Evolutionary conservation across 2,888 invertebrate species (phyloP).

Genomic region (Glyphotaelius pellucidus): DNA sequence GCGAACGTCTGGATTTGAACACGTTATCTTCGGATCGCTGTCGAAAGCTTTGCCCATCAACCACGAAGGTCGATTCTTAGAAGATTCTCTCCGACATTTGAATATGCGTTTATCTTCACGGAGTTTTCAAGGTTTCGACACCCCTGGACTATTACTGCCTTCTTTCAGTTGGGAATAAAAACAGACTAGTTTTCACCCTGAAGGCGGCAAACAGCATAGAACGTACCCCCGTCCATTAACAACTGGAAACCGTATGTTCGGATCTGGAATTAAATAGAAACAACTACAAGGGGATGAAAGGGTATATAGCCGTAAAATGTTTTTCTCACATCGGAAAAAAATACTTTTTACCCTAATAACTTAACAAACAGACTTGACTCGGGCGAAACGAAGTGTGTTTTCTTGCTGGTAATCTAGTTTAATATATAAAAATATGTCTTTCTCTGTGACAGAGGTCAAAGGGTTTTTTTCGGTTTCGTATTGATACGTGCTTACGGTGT

Average conservation of each 20-base stretch:
- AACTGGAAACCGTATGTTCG: neutral
- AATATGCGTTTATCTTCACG: no score
- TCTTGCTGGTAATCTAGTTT: neutral
- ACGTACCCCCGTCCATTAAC: neutral
- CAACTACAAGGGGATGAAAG: neutral
- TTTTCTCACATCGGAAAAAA: neutral
- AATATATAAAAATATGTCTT: neutral
- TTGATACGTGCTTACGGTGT: neutral
- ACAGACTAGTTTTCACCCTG: neutral
- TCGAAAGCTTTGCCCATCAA: no score
- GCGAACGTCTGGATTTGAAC: no score
- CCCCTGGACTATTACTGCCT: neutral
- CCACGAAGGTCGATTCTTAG: no score
- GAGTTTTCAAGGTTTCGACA: neutral
- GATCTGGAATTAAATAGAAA: neutral
- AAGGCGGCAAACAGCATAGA: neutral
- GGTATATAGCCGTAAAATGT: neutral
- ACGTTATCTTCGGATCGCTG: no score
- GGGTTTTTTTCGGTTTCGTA: neutral
- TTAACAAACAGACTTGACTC: neutral
- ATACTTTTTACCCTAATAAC: neutral
- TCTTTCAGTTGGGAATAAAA: neutral
- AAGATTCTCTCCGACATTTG: no score
- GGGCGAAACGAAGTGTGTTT: neutral
- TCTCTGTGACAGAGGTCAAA: neutral